A percentile compares a stretch with the other conserved stretches of the same genome.
These are phyloP conservation scores for Eidolon helvum DNA, from an alignment of 2,113 vertebrate genomes.

Conservation along the genomic window DNA sequence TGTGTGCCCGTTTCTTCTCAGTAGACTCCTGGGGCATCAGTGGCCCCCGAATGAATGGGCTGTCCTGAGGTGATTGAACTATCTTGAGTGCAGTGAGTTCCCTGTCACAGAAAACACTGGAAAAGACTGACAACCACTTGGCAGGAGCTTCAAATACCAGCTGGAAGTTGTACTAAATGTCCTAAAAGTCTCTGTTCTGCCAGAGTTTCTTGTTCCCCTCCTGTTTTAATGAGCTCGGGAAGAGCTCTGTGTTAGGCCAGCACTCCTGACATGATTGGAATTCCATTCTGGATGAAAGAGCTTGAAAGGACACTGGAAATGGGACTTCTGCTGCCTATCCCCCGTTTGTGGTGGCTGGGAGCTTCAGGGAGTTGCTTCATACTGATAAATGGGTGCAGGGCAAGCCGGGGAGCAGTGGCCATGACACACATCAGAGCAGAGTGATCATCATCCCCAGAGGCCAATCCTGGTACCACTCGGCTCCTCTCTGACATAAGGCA, in stretches of 20 bases:
- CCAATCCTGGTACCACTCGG: conserved; percentile 35
- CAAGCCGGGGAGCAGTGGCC: neutral
- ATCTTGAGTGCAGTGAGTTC: neutral
- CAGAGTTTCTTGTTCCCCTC: neutral
- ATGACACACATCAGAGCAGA: neutral
- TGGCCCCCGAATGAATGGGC: neutral
- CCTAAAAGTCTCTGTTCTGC: neutral
- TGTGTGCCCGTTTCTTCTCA: neutral
- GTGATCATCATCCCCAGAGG: conserved; percentile 29
- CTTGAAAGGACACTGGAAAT: neutral
- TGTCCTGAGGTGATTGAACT: neutral
- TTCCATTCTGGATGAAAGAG: neutral
- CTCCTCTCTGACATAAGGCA: neutral
- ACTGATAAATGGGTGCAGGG: neutral
- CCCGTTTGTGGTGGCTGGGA: neutral
- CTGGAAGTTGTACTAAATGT: neutral
- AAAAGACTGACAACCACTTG: neutral
- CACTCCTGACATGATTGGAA: neutral
- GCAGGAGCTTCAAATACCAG: neutral
- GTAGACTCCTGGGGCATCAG: neutral
- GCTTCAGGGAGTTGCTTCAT: neutral
- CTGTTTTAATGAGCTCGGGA: neutral
- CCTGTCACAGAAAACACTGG: neutral
- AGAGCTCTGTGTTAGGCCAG: neutral
- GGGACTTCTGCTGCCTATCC: neutral